These are phyloP conservation scores for Mastomys natalensis DNA, from an alignment of 2,113 vertebrate species.

Conservation along the genomic window DNA sequence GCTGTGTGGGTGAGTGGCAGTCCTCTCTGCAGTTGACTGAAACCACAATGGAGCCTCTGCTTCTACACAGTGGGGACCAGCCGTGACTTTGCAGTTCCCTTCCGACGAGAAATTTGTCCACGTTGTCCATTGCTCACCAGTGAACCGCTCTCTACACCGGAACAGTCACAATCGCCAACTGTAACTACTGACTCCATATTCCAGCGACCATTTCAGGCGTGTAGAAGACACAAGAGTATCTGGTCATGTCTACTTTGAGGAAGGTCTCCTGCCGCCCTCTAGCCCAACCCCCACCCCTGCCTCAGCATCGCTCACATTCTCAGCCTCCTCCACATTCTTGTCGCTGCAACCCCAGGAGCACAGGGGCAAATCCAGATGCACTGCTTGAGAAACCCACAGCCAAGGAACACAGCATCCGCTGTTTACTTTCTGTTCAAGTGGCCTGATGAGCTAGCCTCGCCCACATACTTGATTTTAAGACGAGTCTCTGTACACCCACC, in stretches of 20 bases:
- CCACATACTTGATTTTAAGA: constrained; percentile 22
- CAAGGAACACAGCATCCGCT: constrained; percentile 15
- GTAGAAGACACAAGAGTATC: background rate
- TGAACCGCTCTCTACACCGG: fast-evolving
- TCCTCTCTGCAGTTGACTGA: background rate
- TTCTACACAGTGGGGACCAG: background rate
- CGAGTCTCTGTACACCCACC: background rate
- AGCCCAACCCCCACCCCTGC: background rate
- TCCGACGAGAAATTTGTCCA: background rate
- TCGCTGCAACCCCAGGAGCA: background rate
- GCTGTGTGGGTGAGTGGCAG: background rate
- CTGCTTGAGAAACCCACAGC: background rate
- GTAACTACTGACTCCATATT: background rate
- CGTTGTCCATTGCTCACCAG: background rate
- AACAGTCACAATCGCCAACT: background rate
- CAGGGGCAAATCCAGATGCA: background rate
- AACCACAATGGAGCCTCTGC: background rate
- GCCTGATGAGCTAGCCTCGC: background rate
- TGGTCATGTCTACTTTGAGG: background rate
- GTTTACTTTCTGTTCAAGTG: constrained; percentile 52
- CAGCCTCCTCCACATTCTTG: background rate
- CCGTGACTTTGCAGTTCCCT: background rate
- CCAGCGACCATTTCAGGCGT: background rate
- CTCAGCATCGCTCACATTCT: background rate
- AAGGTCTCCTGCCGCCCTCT: background rate